These are phyloP conservation scores for Spinibarbus caldwelli DNA, from an alignment of 2,797 vertebrate genomes.

Conservation along the genomic window DNA sequence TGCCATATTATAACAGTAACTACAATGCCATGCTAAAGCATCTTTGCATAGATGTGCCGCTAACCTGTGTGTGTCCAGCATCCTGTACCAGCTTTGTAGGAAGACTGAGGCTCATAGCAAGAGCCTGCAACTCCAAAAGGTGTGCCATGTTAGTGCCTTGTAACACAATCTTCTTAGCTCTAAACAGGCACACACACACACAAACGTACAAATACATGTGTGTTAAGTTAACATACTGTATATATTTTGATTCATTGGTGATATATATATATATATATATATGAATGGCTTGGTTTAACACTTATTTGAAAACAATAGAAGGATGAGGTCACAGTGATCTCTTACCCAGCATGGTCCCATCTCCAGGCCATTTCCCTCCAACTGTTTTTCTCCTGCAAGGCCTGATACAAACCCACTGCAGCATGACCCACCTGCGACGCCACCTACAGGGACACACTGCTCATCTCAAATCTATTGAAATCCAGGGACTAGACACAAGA, in stretches of 20 bases:
- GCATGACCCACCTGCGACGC: conserved; percentile 86
- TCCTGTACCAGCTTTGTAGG: conserved; percentile 85
- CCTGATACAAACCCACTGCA: conserved; percentile 83
- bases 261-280: neutral
- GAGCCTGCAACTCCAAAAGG: conserved; percentile 83
- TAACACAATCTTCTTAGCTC: conserved; percentile 85
- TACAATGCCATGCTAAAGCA: neutral
- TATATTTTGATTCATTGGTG: no score
- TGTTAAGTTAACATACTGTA: no score
- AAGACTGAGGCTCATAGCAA: conserved; percentile 83
- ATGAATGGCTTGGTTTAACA: neutral
- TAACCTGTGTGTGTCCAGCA: conserved; percentile 84
- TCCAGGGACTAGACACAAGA: neutral
- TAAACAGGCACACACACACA: conserved; percentile 53
- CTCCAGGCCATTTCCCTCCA: conserved; percentile 84
- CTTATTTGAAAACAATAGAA: neutral
- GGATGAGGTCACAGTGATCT: neutral
- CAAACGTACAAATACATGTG: neutral
- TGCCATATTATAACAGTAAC: neutral
- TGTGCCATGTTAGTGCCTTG: conserved; percentile 83
- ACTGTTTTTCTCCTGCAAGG: conserved; percentile 81
- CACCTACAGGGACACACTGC: conserved; percentile 70
- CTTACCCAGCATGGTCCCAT: conserved; percentile 86
- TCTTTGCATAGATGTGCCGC: neutral
- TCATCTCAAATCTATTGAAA: conserved; percentile 4